These are phyloP conservation scores for Ophonus ardosiacus DNA, from an alignment of 2,888 invertebrate genomes.

Conservation along the genomic window DNA sequence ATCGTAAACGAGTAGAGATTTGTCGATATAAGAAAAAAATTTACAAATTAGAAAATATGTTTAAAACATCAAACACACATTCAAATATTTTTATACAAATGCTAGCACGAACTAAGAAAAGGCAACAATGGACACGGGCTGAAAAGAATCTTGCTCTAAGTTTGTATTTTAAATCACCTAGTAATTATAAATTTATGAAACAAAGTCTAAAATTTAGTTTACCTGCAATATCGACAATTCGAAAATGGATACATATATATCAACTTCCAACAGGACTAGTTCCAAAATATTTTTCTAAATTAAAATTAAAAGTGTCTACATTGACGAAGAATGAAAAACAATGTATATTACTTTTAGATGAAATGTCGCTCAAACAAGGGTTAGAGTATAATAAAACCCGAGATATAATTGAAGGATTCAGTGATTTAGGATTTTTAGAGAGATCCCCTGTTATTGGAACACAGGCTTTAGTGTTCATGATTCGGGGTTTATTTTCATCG, in stretches of 20 bases:
- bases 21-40: neutral
- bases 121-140: neutral
- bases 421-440: neutral
- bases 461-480: neutral
- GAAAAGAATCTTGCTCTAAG: neutral
- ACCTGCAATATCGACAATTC: neutral
- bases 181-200: neutral
- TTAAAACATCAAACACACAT: neutral
- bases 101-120: neutral
- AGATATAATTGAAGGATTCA: constrained; percentile 7
- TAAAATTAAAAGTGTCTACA: neutral
- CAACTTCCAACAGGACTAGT: neutral
- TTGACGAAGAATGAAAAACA: neutral
- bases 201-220: constrained; percentile 1
- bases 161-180: constrained; percentile 6
- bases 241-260: neutral
- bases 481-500: too few relatives aligned
- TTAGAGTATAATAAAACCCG: neutral
- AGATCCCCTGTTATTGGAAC: neutral
- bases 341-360: constrained; percentile 8
- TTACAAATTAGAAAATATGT: neutral
- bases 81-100: constrained; percentile 3
- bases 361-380: neutral
- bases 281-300: too few relatives aligned
- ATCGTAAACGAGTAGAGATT: neutral